A percentile compares a stretch with the other conserved stretches of the same genome.
These are phyloP conservation scores for Notodonta ziczac DNA, from an alignment of 2,888 invertebrate genomes.

Conservation along the genomic window DNA sequence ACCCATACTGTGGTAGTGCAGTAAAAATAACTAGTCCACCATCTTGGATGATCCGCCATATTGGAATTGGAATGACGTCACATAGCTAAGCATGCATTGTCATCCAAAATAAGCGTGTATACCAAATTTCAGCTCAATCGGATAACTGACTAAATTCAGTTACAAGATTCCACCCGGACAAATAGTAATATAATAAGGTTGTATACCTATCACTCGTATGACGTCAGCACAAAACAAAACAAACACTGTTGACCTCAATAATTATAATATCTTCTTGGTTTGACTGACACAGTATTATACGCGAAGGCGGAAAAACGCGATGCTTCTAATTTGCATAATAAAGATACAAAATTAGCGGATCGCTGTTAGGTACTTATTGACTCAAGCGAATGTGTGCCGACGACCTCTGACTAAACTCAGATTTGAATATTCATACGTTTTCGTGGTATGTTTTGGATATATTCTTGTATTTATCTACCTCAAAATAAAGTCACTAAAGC, in stretches of 20 bases:
- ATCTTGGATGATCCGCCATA: no score
- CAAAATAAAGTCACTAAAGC: no score
- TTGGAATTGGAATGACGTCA: no score
- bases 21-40: no score
- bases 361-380: not conserved
- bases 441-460: not conserved
- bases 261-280: conserved; percentile 38
- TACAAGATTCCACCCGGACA: no score
- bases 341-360: conserved; percentile 41
- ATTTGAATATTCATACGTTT: not conserved
- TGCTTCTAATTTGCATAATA: conserved; percentile 46
- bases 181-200: no score
- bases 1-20: no score
- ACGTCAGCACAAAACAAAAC: conserved; percentile 21
- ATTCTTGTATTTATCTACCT: no score
- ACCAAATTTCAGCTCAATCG: no score
- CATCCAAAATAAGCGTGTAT: no score
- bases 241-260: conserved; percentile 20
- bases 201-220: not conserved
- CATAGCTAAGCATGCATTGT: no score
- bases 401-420: conserved; percentile 32
- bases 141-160: no score
- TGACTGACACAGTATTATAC: conserved; percentile 35
- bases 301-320: conserved; percentile 36
- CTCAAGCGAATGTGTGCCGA: conserved; percentile 39